A percentile compares a stretch with the other conserved stretches of the same genome.
Evolutionary conservation across 2,113 vertebrate genomes (phyloP).

Genomic region (Raja brachyura): DNA sequence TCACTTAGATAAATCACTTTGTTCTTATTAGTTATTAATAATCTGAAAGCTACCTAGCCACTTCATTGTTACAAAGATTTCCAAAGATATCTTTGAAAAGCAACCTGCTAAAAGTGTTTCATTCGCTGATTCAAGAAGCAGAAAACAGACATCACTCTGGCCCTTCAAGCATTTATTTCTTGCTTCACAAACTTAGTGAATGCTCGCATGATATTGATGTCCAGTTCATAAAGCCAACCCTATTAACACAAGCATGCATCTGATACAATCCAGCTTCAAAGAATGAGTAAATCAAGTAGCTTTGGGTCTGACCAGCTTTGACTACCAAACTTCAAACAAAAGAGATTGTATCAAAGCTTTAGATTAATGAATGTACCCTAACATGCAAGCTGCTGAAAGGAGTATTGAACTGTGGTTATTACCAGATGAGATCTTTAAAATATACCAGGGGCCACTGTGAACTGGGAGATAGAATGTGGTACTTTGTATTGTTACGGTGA

Average conservation of each 20-base stretch:
- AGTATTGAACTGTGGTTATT: background rate
- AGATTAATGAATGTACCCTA: background rate
- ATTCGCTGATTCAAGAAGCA: background rate
- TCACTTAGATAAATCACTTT: background rate
- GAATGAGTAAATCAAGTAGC: constrained; percentile 19
- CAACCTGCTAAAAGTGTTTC: background rate
- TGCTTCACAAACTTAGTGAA: background rate
- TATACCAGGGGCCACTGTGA: background rate
- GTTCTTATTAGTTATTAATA: background rate
- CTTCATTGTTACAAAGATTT: background rate
- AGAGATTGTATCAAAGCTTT: background rate
- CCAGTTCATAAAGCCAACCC: background rate
- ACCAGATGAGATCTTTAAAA: background rate
- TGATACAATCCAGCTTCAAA: constrained; percentile 15
- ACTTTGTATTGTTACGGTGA: background rate
- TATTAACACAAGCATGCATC: background rate
- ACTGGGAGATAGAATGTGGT: background rate
- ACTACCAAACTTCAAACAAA: background rate
- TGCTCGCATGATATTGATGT: background rate
- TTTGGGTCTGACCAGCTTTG: background rate
- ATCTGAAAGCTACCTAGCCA: background rate
- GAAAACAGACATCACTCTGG: background rate
- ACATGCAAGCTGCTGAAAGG: background rate
- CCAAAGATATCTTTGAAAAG: background rate
- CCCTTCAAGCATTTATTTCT: background rate